Conservation (phyloP, 2,888 invertebrate genomes). For the Eledone cirrhosa region DNA sequence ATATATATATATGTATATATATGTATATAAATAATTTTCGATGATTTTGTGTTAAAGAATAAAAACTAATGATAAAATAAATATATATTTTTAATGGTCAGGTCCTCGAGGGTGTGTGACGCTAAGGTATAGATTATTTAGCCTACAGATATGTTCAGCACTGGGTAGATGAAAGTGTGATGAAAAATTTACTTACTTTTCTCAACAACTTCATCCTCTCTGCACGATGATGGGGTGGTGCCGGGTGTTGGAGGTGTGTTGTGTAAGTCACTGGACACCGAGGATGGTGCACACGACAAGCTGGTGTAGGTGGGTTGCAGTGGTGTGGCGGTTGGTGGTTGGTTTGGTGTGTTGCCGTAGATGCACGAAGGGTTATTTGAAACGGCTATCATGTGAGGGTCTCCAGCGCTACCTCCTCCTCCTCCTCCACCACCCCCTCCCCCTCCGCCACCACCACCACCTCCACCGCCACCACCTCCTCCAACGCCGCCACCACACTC, state of each 20-base stretch:
- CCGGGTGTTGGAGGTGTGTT: conserved; percentile 22
- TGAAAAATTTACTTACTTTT: conserved; percentile 6
- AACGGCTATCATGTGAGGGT: conserved; percentile 15
- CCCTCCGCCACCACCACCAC: neutral
- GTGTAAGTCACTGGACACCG: neutral
- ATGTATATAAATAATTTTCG: too few relatives aligned
- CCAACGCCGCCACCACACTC: neutral
- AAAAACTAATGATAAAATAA: too few relatives aligned
- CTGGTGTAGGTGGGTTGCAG: conserved; percentile 20
- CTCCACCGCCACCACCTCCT: neutral
- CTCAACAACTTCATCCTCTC: conserved; percentile 3
- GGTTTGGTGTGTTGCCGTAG: conserved; percentile 14
- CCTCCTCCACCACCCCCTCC: neutral
- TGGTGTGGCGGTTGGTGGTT: neutral
- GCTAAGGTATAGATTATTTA: too few relatives aligned
- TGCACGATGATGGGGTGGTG: conserved; percentile 14
- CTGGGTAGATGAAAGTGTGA: too few relatives aligned
- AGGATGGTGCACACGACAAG: neutral
- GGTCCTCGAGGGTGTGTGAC: too few relatives aligned
- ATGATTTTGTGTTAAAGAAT: too few relatives aligned
- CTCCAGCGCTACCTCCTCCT: neutral
- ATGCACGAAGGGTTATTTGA: conserved; percentile 19
- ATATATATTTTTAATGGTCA: too few relatives aligned
- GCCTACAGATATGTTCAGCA: too few relatives aligned
- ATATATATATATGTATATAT: too few relatives aligned